Evolutionary conservation across 2,888 invertebrate genomes (phyloP), one percentile per base, ranked within the genome.

Genomic region (Polydrusus pterygomalis): DNA sequence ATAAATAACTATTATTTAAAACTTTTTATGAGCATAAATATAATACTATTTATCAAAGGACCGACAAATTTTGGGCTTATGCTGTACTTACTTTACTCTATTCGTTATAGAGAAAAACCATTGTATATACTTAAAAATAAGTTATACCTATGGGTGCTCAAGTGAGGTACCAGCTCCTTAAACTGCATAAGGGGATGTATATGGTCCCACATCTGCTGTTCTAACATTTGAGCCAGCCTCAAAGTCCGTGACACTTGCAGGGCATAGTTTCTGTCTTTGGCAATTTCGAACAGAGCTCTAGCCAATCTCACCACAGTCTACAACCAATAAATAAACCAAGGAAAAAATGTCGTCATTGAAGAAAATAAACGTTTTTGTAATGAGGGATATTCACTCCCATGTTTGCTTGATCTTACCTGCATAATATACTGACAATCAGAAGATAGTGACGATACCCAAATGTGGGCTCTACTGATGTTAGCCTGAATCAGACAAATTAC

Each of bases 401-500:
- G 34, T 7, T 10, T 9, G 34, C 34, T 34, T 78, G 17, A 60
- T 2, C 79, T 84, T 87, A 95, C 95, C 91, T 97, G 96, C 80
- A 94, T 94, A 40, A 97, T 94, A 86, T 97, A 98, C 68, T 94
- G 92, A 84, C 94, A 91, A 88, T 98, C 98, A 0, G 97, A 97
- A 79, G 95, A 92, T 40, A 98, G 88, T 0, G 97, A 97, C 79
- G 97, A 96, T 0, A 93, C 92, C 79, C 94, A 93, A 2, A 98
- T 92, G 62, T 91, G 90, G 9, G 94, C 94, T 70, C 95, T 90
- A 0, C 96, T 96, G 63, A 99, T 90, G 86, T 93, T 96, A 0
- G 96, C 94, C 87, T 98, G 97, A 82, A 99, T 91, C 13, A 99
- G 89, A 80, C 98, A 96, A 87, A 98, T 98, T 43, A 97, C 97